These are phyloP conservation scores for Zhuqinia jingwanae DNA, from an alignment of 2,888 invertebrate species.

Conservation along the genomic window DNA sequence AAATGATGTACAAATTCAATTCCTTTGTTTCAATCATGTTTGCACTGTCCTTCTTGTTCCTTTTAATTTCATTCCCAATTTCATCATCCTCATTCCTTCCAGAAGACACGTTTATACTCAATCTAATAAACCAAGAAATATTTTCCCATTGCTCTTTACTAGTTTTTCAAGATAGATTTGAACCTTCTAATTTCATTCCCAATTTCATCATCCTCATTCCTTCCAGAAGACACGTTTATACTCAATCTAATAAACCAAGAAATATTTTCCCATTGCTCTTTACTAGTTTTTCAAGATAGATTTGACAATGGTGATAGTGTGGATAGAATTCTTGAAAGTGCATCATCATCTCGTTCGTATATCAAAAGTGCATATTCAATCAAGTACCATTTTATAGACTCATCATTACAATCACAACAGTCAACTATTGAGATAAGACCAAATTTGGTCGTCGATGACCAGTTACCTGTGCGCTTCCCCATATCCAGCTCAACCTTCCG, in stretches of 20 bases:
- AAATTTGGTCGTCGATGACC: neutral
- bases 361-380: conserved; percentile 26
- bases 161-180: conserved; percentile 53
- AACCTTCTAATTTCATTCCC: neutral
- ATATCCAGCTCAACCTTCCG: conserved; percentile 53
- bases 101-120: conserved; percentile 49
- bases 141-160: conserved; percentile 56
- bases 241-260: conserved; percentile 56
- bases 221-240: conserved; percentile 48
- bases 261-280: conserved; percentile 47
- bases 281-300: conserved; percentile 64
- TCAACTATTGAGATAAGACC: neutral
- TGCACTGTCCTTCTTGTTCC: neutral
- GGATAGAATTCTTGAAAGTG: conserved; percentile 25
- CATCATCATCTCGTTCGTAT: neutral
- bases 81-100: neutral
- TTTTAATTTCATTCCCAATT: conserved; percentile 1
- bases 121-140: conserved; percentile 54
- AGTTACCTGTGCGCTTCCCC: conserved; percentile 50
- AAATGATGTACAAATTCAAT: neutral
- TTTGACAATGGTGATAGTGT: conserved; percentile 61
- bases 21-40: neutral
- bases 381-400: conserved; percentile 26
- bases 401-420: neutral
- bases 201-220: neutral